phyloP scores from a whole-genome alignment of 64 coral and sea anemone species.

The Orbicella faveolata region DNA sequence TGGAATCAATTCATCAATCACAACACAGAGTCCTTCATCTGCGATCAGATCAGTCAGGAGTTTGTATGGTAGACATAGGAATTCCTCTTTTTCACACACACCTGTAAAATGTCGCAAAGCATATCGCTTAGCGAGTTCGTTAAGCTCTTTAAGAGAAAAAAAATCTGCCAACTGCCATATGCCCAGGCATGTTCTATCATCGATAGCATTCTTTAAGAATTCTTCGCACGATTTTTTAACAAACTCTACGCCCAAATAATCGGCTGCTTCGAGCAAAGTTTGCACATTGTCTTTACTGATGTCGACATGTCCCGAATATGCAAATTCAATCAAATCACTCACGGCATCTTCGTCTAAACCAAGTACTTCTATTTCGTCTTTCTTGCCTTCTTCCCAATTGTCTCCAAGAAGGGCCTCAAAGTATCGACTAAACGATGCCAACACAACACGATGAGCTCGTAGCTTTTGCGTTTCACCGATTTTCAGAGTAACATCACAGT shows the following conservation, averaged over 20 bases:
- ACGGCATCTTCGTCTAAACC: conserved; percentile 33
- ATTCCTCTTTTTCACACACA: conserved; percentile 48
- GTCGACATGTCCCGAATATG: conserved; percentile 71
- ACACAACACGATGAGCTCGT: conserved; percentile 67
- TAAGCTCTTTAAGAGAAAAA: conserved; percentile 44
- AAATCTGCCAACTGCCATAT: conserved; percentile 64
- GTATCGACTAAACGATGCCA: conserved; percentile 72
- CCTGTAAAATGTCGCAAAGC: conserved; percentile 48
- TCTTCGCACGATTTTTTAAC: conserved; percentile 65
- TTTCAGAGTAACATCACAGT: conserved; percentile 70
- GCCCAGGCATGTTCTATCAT: conserved; percentile 38
- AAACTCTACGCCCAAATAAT: conserved; percentile 72
- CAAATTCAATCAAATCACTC: conserved; percentile 77
- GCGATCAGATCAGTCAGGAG: conserved; percentile 53
- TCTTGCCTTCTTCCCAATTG: conserved; percentile 56
- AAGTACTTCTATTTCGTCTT: conserved; percentile 62
- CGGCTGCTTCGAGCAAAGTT: conserved; percentile 61
- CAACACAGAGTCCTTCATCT: conserved; percentile 55
- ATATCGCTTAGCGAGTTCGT: conserved; percentile 29
- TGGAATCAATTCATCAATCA: conserved; percentile 58
- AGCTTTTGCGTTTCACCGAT: conserved; percentile 55
- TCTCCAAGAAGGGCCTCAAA: conserved; percentile 66
- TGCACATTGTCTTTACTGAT: conserved; percentile 68
- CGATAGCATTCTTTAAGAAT: conserved; percentile 48
- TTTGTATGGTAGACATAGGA: conserved; percentile 34